These are phyloP conservation scores for Saimiri boliviensis DNA, from an alignment of 2,113 vertebrate genomes.

Conservation along the genomic window DNA sequence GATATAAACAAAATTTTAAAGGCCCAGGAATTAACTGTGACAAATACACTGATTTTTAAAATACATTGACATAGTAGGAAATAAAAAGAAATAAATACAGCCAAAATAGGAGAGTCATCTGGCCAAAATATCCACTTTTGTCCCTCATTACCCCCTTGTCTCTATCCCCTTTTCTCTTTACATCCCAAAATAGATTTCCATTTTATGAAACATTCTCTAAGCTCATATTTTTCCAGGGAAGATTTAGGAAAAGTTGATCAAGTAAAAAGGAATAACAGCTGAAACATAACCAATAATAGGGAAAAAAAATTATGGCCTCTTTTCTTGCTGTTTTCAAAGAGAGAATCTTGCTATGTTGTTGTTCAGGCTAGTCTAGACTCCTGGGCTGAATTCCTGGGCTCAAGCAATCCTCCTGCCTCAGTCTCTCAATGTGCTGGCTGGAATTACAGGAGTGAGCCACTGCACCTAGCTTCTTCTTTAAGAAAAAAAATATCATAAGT, in stretches of 20 bases:
- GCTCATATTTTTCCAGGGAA: not conserved
- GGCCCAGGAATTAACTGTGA: not conserved
- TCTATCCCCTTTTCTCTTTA: not conserved
- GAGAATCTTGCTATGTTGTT: no score
- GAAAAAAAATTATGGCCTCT: not conserved
- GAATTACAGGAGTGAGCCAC: no score
- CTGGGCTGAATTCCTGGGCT: no score
- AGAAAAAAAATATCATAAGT: not conserved
- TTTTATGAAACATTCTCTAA: conserved; percentile 13
- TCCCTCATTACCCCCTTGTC: not conserved
- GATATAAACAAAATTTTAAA: not conserved
- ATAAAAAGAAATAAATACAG: conserved; percentile 15
- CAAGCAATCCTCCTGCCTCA: no score
- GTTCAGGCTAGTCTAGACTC: no score
- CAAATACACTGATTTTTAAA: not conserved
- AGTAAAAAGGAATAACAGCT: not conserved
- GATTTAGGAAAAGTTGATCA: not conserved
- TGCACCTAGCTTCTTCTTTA: not conserved
- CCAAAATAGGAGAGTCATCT: not conserved
- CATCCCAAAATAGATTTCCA: not conserved
- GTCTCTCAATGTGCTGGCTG: no score
- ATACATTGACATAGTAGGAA: not conserved
- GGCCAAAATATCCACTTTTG: not conserved
- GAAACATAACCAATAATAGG: not conserved
- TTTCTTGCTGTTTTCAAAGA: no score